Conservation (phyloP, 2,888 invertebrate species). For the Hydropsyche betteni region DNA sequence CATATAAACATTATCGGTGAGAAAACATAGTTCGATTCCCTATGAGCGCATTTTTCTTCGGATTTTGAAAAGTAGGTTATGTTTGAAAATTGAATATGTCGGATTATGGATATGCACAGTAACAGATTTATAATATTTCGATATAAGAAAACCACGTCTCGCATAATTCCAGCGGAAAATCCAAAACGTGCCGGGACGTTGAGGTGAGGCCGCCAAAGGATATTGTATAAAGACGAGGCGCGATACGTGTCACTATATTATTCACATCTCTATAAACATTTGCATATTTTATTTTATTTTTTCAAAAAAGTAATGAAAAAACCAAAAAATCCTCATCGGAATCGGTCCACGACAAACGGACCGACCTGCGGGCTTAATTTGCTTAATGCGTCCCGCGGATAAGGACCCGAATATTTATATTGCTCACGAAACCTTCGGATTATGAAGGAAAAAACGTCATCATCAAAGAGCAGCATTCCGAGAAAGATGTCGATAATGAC, state of each 20-base stretch:
- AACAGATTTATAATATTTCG: too few relatives aligned
- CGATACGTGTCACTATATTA: too few relatives aligned
- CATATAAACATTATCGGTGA: too few relatives aligned
- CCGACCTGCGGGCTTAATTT: constrained; percentile 13
- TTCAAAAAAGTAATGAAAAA: neutral
- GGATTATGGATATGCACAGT: too few relatives aligned
- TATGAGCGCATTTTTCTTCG: too few relatives aligned
- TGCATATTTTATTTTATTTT: constrained; percentile 8
- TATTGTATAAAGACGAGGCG: too few relatives aligned
- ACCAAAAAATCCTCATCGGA: neutral
- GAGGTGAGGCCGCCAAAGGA: neutral
- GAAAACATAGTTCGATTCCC: too few relatives aligned
- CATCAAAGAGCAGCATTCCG: constrained; percentile 6
- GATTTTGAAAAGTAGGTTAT: too few relatives aligned
- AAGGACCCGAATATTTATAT: constrained; percentile 12
- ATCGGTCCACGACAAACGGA: neutral
- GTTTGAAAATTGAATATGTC: too few relatives aligned
- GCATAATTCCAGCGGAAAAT: too few relatives aligned
- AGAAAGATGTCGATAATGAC: constrained; percentile 9
- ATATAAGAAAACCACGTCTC: too few relatives aligned
- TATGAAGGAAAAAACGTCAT: neutral
- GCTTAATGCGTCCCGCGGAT: constrained; percentile 11
- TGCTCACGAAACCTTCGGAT: constrained; percentile 2
- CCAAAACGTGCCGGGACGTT: constrained; percentile 2
- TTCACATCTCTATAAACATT: neutral